A percentile compares a stretch with the other conserved stretches of the same genome.
These are phyloP conservation scores for Metallyticus violacea DNA, from an alignment of 2,888 invertebrate species.

Conservation along the genomic window DNA sequence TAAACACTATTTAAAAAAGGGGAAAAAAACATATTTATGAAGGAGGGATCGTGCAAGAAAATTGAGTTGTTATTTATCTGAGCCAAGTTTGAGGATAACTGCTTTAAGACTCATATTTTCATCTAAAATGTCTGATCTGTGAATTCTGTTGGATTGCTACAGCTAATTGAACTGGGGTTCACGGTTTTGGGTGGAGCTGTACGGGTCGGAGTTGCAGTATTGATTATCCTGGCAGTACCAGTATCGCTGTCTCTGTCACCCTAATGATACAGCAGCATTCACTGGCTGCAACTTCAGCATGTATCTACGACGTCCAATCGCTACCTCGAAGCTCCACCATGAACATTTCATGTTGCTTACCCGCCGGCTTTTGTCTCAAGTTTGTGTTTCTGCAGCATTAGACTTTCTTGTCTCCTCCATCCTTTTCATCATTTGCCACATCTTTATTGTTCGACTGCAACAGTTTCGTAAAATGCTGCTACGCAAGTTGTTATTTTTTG, in stretches of 20 bases:
- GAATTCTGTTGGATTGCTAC: too few relatives aligned
- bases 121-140: too few relatives aligned
- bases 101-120: too few relatives aligned
- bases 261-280: neutral
- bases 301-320: neutral
- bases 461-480: neutral
- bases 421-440: neutral
- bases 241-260: neutral
- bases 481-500: neutral
- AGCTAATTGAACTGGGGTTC: neutral
- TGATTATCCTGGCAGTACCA: neutral
- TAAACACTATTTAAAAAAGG: too few relatives aligned
- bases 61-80: too few relatives aligned
- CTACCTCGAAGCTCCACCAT: neutral
- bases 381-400: neutral
- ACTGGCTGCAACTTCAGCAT: neutral
- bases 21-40: too few relatives aligned
- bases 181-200: neutral
- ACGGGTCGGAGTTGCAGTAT: neutral
- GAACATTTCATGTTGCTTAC: neutral
- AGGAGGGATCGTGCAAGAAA: too few relatives aligned
- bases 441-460: too few relatives aligned
- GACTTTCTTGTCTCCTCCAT: neutral
- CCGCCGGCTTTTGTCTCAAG: neutral
- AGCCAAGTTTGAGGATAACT: too few relatives aligned